A percentile compares a stretch with the other conserved stretches of the same genome.
These are phyloP conservation scores for Pantherophis alleghaniensis DNA, from an alignment of 2,797 vertebrate species.

Conservation along the genomic window DNA sequence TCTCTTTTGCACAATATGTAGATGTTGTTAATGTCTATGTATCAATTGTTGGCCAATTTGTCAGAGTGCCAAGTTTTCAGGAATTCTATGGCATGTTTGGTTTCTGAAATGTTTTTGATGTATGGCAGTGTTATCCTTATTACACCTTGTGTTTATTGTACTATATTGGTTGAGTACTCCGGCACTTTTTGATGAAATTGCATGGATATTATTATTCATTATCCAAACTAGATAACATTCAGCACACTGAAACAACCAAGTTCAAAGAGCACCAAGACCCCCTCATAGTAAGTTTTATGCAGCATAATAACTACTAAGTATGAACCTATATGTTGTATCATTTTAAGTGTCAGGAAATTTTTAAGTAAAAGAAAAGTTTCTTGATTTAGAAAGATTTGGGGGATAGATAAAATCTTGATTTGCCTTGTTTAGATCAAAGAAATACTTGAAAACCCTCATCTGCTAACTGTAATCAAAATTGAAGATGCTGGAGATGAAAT, in stretches of 20 bases:
- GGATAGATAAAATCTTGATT: slow-evolving; percentile 19
- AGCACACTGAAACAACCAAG: neutral
- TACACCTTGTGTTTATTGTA: too few species aligned
- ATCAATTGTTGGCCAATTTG: too few species aligned
- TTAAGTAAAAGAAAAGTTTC: neutral
- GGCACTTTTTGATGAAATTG: too few species aligned
- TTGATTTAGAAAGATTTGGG: neutral
- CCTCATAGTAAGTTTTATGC: neutral
- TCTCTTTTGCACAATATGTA: too few species aligned
- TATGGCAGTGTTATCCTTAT: neutral
- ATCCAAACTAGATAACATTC: too few species aligned
- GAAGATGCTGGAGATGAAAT: slow-evolving; percentile 79
- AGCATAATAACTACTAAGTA: neutral
- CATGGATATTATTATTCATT: too few species aligned
- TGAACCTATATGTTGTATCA: neutral
- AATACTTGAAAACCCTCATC: slow-evolving; percentile 76
- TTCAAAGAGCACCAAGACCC: neutral
- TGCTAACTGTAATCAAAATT: slow-evolving; percentile 78
- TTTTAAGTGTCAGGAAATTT: neutral
- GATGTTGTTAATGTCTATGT: too few species aligned
- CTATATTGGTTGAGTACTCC: too few species aligned
- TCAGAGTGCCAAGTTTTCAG: too few species aligned
- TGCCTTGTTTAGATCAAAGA: slow-evolving; percentile 74
- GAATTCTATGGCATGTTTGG: too few species aligned
- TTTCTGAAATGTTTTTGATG: neutral